Base-by-base conservation (phyloP, 2,888 invertebrate species). In the Agrotis ipsilon region DNA sequence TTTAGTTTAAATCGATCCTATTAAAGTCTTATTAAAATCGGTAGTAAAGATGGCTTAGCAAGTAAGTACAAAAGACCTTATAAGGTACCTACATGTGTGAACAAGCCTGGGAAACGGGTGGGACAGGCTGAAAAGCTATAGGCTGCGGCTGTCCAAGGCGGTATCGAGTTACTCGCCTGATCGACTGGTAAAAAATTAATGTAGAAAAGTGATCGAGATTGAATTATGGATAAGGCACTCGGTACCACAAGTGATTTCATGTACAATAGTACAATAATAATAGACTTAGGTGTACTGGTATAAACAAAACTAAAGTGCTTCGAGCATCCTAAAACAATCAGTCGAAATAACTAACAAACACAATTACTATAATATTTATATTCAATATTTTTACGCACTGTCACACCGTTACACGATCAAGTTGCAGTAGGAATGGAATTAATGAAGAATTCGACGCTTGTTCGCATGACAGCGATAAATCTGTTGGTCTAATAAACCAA, bases 91-190 rank as follows among this genome's bases (percentile, higher is more conserved):
- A 78, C 73, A 67, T 78, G 68, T 90, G 88, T 88, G 87, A 90
- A 90, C 87, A 88, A 84, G 89, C 89, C 89, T 94, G 94, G 91
- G 94, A 94, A 94, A 90, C 92, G 82, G 83, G 90, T 88, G 86
- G 86, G 87, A 90, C 91, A 86, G 86, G 88, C 86, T 88, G 89
- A 87, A 87, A 91, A 86, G 91, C 94, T 92, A 89, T 92, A 92
- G 91, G 90, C 91, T 94, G 93, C 89, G 89, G 89, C 89, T 85
- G 72, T 73, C 73, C 72, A 72, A 61, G 84, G 86, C 87, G 84
- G 89, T 93, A 89, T 96, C 89, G 83, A 81, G 89, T 96, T 95
- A 94, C 96, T 82, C 84, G 86, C 78, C 74, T 82, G 82, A 83
- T 84, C 82, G 84, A 84, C 85, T 71, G 51, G 51, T 73, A 72